A percentile compares a stretch with the other conserved stretches of the same genome.
These are phyloP conservation scores for Phrixothrix hirtus DNA, from an alignment of 2,888 invertebrate species.

Conservation along the genomic window DNA sequence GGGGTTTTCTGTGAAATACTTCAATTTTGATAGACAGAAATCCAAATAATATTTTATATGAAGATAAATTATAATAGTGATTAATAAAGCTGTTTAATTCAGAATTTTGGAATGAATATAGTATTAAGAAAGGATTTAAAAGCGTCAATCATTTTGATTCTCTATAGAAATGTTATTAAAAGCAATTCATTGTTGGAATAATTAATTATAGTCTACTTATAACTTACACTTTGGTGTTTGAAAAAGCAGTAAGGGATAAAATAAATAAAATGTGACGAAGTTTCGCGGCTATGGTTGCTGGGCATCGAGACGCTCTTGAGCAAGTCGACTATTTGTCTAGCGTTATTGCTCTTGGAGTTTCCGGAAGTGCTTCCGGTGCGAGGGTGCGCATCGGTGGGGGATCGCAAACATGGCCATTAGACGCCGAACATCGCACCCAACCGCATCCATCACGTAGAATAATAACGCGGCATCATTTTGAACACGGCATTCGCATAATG, in stretches of 20 bases:
- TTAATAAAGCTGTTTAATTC: too few species aligned
- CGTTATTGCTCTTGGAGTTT: conserved; percentile 40
- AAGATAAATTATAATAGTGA: too few species aligned
- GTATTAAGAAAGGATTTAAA: too few species aligned
- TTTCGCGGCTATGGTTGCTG: conserved; percentile 11
- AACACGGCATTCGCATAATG: conserved; percentile 24
- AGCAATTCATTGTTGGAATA: too few species aligned
- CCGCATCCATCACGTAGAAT: conserved; percentile 29
- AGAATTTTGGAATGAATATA: too few species aligned
- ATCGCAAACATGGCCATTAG: conserved; percentile 38
- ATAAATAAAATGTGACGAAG: conserved; percentile 2
- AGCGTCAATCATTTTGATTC: too few species aligned
- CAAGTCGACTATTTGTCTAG: conserved; percentile 40
- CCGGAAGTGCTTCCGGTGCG: conserved; percentile 39
- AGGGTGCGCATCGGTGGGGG: conserved; percentile 27
- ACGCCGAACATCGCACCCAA: conserved; percentile 23
- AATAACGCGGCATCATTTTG: conserved; percentile 30
- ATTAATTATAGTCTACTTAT: too few species aligned
- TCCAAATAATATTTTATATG: too few species aligned
- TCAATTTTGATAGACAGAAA: too few species aligned
- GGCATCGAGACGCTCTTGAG: conserved; percentile 20
- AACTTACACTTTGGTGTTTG: too few species aligned
- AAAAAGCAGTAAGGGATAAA: neutral
- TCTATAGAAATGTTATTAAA: too few species aligned
- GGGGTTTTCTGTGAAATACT: too few species aligned